A percentile compares a stretch with the other conserved stretches of the same genome.
Evolutionary conservation across 2,113 vertebrate genomes (phyloP).

Genomic region (Strigops habroptila): DNA sequence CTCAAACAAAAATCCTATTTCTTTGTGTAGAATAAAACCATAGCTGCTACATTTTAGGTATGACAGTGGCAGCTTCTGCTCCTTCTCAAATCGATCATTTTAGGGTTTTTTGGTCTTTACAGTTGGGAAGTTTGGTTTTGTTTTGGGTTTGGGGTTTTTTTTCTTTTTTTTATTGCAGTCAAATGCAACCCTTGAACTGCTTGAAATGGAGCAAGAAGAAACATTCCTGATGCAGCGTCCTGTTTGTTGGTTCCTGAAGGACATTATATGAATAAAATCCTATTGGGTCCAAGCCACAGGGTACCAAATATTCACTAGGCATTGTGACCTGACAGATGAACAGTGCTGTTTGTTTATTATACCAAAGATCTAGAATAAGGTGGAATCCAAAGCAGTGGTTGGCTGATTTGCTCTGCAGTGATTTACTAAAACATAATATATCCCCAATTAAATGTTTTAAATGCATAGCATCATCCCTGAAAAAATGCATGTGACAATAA

Average conservation of each 20-base stretch:
- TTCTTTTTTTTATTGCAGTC: background rate
- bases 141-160: background rate
- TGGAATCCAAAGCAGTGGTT: background rate
- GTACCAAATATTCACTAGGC: background rate
- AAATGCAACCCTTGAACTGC: background rate
- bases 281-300: background rate
- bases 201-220: background rate
- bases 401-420: background rate
- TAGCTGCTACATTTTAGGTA: background rate
- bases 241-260: background rate
- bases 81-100: fast-evolving
- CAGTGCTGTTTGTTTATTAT: background rate
- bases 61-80: background rate
- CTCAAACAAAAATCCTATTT: background rate
- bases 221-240: background rate
- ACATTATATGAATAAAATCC: background rate
- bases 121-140: fast-evolving
- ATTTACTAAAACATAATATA: background rate
- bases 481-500: background rate
- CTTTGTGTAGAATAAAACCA: background rate
- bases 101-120: background rate
- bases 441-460: slow-evolving; percentile 48
- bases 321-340: background rate
- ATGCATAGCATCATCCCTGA: background rate
- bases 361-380: background rate